These are phyloP conservation scores for Paralichthys olivaceus DNA, from an alignment of 2,113 vertebrate species.

Conservation along the genomic window DNA sequence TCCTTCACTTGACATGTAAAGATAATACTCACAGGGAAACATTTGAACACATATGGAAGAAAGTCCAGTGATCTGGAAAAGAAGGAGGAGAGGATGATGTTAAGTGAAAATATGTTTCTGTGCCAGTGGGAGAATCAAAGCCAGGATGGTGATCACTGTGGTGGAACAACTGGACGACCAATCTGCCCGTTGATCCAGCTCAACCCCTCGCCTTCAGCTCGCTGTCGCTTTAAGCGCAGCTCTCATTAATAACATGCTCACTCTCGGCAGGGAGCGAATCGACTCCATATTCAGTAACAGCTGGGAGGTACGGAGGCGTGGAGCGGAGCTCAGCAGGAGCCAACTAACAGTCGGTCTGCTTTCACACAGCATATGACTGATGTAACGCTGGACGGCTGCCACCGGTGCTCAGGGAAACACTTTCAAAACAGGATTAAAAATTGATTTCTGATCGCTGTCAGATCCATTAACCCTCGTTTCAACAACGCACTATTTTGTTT, in stretches of 20 bases:
- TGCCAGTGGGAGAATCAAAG: slow-evolving; percentile 40
- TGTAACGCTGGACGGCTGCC: slow-evolving; percentile 58
- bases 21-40: slow-evolving; percentile 88
- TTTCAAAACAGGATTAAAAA: neutral
- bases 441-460: too few relatives aligned
- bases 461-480: too few relatives aligned
- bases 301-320: slow-evolving; percentile 72
- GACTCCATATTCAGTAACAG: slow-evolving; percentile 72
- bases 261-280: slow-evolving; percentile 66
- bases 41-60: slow-evolving; percentile 86
- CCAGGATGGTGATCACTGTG: slow-evolving; percentile 33
- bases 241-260: slow-evolving; percentile 81
- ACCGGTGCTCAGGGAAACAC: neutral
- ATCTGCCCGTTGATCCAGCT: slow-evolving; percentile 51
- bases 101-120: slow-evolving; percentile 35
- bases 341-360: slow-evolving; percentile 65
- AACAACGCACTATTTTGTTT: too few relatives aligned
- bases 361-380: slow-evolving; percentile 57
- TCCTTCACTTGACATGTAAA: neutral
- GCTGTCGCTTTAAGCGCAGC: slow-evolving; percentile 73
- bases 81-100: slow-evolving; percentile 7
- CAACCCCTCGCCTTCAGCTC: slow-evolving; percentile 54
- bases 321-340: slow-evolving; percentile 70
- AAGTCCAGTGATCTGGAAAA: slow-evolving; percentile 89
- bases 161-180: slow-evolving; percentile 55